Percentiles rank a stretch among this genome's conserved stretches.
These are phyloP conservation scores for Minunthozetes semirufus DNA, from an alignment of 2,888 invertebrate species.

Conservation along the genomic window DNA sequence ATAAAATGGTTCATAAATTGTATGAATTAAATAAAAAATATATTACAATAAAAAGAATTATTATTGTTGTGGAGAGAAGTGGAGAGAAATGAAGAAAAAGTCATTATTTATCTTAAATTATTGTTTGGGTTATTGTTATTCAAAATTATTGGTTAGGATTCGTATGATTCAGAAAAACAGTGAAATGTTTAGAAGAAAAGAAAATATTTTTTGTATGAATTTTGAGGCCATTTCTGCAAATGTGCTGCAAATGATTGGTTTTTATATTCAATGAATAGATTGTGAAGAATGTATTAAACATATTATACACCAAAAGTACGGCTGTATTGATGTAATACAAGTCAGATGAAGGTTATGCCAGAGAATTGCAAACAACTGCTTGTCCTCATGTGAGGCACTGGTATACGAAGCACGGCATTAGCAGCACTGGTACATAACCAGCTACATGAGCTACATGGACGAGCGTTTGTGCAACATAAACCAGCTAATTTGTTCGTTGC, in stretches of 20 bases:
- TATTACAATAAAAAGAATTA: too few relatives aligned
- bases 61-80: too few relatives aligned
- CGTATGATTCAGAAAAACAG: not conserved
- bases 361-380: not conserved
- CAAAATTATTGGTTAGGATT: not conserved
- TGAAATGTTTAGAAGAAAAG: not conserved
- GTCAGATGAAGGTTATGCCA: not conserved
- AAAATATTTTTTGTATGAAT: not conserved
- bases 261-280: not conserved
- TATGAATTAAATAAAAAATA: too few relatives aligned
- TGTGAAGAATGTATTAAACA: too few relatives aligned
- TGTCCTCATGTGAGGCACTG: not conserved
- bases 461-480: conserved; percentile 7
- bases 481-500: conserved; percentile 14
- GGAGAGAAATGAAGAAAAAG: too few relatives aligned
- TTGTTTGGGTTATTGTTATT: not conserved
- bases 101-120: too few relatives aligned
- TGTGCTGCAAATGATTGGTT: not conserved
- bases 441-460: conserved; percentile 6
- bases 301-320: too few relatives aligned
- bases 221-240: not conserved
- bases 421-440: conserved; percentile 15
- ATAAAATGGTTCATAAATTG: too few relatives aligned
- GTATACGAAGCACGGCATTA: too few relatives aligned
- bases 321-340: not conserved